Evolutionary conservation across 2,797 vertebrate species (phyloP), one percentile per base, ranked within the genome.

Genomic region (Arvicola amphibius): DNA sequence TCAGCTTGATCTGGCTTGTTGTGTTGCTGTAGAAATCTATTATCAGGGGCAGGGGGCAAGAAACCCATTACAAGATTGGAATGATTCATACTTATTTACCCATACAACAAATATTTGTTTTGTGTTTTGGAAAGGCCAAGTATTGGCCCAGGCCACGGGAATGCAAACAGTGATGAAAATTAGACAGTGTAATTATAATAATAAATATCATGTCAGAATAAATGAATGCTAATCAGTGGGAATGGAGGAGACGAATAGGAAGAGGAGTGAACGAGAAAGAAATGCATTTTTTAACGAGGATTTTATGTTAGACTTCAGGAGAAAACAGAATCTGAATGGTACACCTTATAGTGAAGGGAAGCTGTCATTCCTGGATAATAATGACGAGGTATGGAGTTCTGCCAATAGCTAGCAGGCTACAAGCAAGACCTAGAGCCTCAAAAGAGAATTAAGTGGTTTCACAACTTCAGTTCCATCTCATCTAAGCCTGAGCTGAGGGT

Each of bases 181-280:
- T 32, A 56, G 63, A 65, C 48, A 71, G 73, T 51, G n/a, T 51
- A 90, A 92, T 65, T 78, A 48, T 71, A 92, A 74, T 77, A 89
- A 76, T 63, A 89, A 40, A 92, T 84, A 59, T 61, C 79, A 40
- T 40, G 21, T 67, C 94, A 48, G 46, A 78, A 90, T 73, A 87
- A 46, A 90, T 71, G 51, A 77, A n/a, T 94, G 23, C 46, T 81
- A 48, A 78, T 76, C 32, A 92, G 65, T 37, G 17, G 0, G 10
- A 59, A 88, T 11, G 17, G 48, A 87, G 13, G 37, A 87, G 56
- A 74, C n/a, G 2, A n/a, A 6, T 67, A 81, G n/a, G n/a, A 81
- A 94, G 17, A 6, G 0, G 0, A n/a, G 5, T 78, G 29, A 11
- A 17, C 73, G 27, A 51, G 12, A 73, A 77, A 67, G 8, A 88